Evolutionary conservation across 2,113 vertebrate genomes (phyloP).

Genomic region (Mungos mungo): DNA sequence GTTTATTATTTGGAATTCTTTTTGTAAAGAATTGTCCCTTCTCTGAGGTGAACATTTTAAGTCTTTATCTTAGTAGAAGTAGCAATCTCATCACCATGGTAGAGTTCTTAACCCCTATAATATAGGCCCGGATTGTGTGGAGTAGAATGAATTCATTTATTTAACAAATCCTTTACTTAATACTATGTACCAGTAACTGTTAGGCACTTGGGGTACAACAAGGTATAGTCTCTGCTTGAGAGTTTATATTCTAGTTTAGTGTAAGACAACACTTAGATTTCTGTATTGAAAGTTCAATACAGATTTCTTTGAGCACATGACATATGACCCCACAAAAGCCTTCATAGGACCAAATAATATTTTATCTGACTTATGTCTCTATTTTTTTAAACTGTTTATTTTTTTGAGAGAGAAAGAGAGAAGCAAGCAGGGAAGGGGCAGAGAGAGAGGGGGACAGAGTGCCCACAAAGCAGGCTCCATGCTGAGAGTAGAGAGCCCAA

Average conservation of each 20-base stretch:
- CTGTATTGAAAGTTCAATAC: not conserved
- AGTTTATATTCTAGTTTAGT: not conserved
- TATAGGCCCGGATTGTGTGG: not conserved
- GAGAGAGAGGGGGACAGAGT: too few relatives aligned
- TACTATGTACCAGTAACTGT: not conserved
- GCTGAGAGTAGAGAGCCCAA: too few relatives aligned
- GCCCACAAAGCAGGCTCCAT: too few relatives aligned
- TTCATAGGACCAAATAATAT: not conserved
- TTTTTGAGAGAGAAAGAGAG: too few relatives aligned
- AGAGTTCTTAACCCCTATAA: not conserved
- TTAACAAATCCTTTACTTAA: constrained; percentile 33
- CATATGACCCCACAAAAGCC: not conserved
- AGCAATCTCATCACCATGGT: not conserved
- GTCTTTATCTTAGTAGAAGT: not conserved
- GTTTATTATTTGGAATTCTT: not conserved
- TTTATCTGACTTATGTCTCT: not conserved
- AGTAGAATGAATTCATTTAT: not conserved
- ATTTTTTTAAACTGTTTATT: too few relatives aligned
- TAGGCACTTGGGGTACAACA: not conserved
- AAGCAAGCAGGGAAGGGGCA: too few relatives aligned
- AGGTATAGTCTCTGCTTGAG: not conserved
- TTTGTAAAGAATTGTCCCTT: not conserved
- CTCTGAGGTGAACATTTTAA: not conserved
- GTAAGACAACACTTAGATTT: not conserved
- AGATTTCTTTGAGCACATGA: not conserved